Base-by-base conservation (phyloP, 2,113 vertebrate genomes). In the Monopterus albus region DNA sequence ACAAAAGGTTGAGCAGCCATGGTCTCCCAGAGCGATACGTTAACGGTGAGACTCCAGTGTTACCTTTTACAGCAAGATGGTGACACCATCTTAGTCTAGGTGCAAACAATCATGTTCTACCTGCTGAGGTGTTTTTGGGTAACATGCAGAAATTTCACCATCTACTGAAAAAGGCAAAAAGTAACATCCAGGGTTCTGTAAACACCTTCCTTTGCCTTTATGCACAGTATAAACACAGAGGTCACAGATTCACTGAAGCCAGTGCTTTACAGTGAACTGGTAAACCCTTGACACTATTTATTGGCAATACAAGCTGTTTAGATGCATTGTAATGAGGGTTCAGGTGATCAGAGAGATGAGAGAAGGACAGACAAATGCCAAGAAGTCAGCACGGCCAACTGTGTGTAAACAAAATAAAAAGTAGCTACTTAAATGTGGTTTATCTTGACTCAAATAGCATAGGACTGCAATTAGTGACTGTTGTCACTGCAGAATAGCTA, bases 1-100 rank as follows among this genome's bases (percentile, higher is more conserved):
- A 96, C 53, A 93, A 92, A 80, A 88, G 88, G n/a, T 74, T 57
- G 17, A 92, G 93, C 59, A 91, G 63, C 53, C 90, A 93, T 88
- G 43, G 57, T 56, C 36, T 89, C 7, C 81, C 89, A 12, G 88
- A 92, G 45, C 93, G 84, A 51, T 85, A 83, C 4, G 85, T 45
- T 68, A 89, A 65, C 31, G 96, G 97, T 97, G 36, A 86, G 89
- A 46, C 12, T 23, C 17, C 6, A 25, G 8, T 28, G 55, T 43
- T 52, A 14, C 17, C 17, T 43, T 29, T 49, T 13, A 36, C 23
- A 59, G 39, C 2, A 2, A 18, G 57, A 43, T 55, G 14, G 25
- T 59, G 20, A 51, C 23, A 29, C 20, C 33, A 18, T 28, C 33
- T 49, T 42, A 7, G 36, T 49, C 26, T 26, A 4, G 11, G 3